Evolutionary conservation across 2,888 invertebrate species (phyloP).

Genomic region (Amphipyra tragopoginis): DNA sequence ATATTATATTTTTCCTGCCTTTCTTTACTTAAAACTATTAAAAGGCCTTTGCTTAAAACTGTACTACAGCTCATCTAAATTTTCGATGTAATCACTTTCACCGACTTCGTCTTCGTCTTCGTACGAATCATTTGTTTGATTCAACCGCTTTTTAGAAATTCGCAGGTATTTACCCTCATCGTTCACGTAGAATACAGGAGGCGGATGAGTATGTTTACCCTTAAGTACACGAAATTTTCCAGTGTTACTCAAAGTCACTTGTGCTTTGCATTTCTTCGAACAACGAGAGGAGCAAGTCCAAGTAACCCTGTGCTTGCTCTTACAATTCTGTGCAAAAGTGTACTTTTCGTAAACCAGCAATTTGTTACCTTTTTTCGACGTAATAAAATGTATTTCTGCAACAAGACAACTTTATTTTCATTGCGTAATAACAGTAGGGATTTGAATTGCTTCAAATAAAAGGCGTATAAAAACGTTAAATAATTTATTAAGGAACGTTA

Average conservation of each 20-base stretch:
- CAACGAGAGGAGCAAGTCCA: conserved; percentile 83
- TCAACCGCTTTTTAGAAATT: conserved; percentile 56
- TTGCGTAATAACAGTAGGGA: not conserved
- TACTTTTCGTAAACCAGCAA: conserved; percentile 78
- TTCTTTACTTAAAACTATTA: not conserved
- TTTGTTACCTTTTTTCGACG: conserved; percentile 77
- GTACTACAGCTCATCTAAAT: not conserved
- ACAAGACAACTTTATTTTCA: conserved; percentile 45
- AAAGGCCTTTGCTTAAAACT: not conserved
- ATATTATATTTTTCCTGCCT: not conserved
- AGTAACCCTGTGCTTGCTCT: conserved; percentile 68
- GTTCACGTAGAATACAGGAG: conserved; percentile 78
- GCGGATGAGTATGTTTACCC: conserved; percentile 73
- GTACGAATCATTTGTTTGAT: conserved; percentile 1
- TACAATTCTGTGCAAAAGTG: conserved; percentile 75
- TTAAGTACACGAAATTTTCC: conserved; percentile 71
- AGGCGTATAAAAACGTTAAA: conserved; percentile 28
- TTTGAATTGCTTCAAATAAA: conserved; percentile 30
- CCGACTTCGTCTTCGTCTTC: conserved; percentile 5
- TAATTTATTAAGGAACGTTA: conserved; percentile 36
- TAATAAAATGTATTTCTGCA: conserved; percentile 82
- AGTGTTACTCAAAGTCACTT: conserved; percentile 68
- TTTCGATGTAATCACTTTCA: conserved; percentile 13
- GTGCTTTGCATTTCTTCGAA: conserved; percentile 78
- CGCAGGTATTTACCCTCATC: conserved; percentile 74